Percentiles rank a stretch among this genome's conserved stretches.
Evolutionary conservation across 2,113 vertebrate species (phyloP).

Genomic region (Campylomormyrus numenius): DNA sequence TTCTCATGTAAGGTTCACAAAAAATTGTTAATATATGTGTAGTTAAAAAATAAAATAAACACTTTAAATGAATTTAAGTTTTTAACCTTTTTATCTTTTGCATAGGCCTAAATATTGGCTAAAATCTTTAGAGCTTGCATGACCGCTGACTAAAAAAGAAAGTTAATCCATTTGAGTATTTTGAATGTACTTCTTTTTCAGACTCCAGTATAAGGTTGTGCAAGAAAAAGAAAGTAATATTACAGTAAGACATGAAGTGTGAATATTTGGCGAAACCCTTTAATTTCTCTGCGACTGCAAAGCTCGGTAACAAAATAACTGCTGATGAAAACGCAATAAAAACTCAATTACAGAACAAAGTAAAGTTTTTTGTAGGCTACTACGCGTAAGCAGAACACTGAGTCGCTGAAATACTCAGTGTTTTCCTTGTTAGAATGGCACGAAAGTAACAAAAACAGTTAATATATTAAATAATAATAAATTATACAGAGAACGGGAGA

Average conservation of each 20-base stretch:
- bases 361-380: not conserved
- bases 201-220: not conserved
- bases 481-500: not conserved
- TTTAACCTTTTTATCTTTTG: not conserved
- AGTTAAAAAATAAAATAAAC: not conserved
- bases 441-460: not conserved
- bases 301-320: not conserved
- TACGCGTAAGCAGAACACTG: not conserved
- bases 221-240: not conserved
- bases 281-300: not conserved
- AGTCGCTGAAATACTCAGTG: not conserved
- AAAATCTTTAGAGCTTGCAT: not conserved
- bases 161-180: not conserved
- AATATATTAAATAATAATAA: not conserved
- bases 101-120: not conserved
- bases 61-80: not conserved
- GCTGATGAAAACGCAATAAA: not conserved
- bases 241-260: not conserved
- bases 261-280: not conserved
- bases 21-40: not conserved
- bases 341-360: not conserved
- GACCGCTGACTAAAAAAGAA: not conserved
- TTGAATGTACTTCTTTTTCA: not conserved
- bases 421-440: not conserved
- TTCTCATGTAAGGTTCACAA: not conserved